phyloP scores from a whole-genome alignment of 2,797 vertebrate species.

The Sebastes hopkinsi region DNA sequence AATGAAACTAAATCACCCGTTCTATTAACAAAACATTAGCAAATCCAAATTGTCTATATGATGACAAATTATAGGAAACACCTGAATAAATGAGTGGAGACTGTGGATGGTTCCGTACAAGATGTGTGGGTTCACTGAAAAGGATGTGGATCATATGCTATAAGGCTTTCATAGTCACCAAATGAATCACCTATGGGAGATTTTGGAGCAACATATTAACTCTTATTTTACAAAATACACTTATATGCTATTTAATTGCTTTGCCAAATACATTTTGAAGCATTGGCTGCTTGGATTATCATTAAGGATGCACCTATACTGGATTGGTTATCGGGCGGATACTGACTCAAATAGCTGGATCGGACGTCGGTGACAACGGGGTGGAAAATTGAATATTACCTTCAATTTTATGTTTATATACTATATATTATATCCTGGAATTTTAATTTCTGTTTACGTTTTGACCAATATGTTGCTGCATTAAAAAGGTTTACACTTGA shows the following conservation, averaged over 20 bases:
- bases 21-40: background rate
- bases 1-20: background rate
- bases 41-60: background rate
- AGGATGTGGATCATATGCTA: background rate
- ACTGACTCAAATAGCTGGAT: too few species aligned
- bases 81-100: background rate
- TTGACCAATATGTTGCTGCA: too few species aligned
- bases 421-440: too few species aligned
- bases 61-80: background rate
- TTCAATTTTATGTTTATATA: too few species aligned
- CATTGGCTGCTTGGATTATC: background rate
- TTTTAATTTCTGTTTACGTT: too few species aligned
- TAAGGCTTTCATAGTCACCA: background rate
- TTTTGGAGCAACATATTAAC: background rate
- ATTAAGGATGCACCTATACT: too few species aligned
- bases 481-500: too few species aligned
- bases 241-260: background rate
- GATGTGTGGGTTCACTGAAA: background rate
- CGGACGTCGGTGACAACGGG: too few species aligned
- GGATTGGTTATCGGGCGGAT: too few species aligned
- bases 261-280: background rate
- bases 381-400: too few species aligned
- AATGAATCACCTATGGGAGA: background rate
- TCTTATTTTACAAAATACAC: background rate
- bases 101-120: too few species aligned